phyloP scores from a whole-genome alignment of 2,113 vertebrate species.

The Coptodon rendalli region DNA sequence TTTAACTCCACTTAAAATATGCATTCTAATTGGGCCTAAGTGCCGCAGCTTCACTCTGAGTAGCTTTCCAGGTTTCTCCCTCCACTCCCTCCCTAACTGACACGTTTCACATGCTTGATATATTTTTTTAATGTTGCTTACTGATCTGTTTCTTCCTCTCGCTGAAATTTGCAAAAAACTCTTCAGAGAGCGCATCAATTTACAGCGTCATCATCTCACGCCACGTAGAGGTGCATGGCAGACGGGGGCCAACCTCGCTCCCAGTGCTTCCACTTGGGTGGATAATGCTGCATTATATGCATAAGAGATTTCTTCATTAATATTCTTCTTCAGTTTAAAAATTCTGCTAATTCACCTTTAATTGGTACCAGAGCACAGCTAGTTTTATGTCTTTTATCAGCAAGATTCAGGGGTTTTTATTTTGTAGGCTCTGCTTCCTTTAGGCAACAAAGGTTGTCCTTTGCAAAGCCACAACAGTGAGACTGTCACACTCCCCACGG shows the following conservation, averaged over 20 bases:
- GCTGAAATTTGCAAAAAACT: not conserved
- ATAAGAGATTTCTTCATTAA: not conserved
- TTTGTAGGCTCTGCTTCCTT: not conserved
- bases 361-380: not conserved
- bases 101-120: slow-evolving; percentile 43
- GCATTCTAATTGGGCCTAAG: slow-evolving; percentile 71
- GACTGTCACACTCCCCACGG: not conserved
- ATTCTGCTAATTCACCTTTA: not conserved
- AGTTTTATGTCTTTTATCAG: not conserved
- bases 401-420: not conserved
- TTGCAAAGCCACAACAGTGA: not conserved
- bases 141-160: not conserved
- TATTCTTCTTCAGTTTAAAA: not conserved
- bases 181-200: not conserved
- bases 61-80: slow-evolving; percentile 39
- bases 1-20: slow-evolving; percentile 70
- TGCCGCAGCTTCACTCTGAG: slow-evolving; percentile 45
- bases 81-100: slow-evolving; percentile 29
- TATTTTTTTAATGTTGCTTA: slow-evolving; percentile 34
- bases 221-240: not conserved
- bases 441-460: not conserved
- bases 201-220: not conserved
- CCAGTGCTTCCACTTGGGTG: not conserved
- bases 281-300: not conserved
- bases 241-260: not conserved